phyloP scores from a whole-genome alignment of 2,888 invertebrate genomes.

The Dynastes maya region DNA sequence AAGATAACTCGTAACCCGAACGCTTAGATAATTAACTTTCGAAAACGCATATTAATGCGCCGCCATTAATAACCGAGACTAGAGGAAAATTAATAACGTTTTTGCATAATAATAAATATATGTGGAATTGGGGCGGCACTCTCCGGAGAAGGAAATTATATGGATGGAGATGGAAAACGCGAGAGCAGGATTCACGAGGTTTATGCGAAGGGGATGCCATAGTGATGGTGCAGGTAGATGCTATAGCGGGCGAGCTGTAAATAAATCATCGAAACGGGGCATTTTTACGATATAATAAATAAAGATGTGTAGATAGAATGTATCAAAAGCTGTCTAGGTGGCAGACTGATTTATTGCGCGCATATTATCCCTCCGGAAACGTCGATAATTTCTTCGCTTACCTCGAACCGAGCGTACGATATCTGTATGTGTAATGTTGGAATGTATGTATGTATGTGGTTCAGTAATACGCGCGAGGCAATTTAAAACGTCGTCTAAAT shows the following conservation, averaged over 20 bases:
- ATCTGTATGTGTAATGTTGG: conserved; percentile 3
- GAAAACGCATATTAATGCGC: conserved; percentile 38
- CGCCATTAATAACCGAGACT: conserved; percentile 39
- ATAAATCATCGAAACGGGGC: conserved; percentile 47
- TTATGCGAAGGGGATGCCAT: conserved; percentile 36
- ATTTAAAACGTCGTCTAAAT: conserved; percentile 37
- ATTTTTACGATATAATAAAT: conserved; percentile 51
- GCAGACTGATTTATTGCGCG: conserved; percentile 48
- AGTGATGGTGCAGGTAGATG: conserved; percentile 46
- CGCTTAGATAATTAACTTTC: conserved; percentile 41
- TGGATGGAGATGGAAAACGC: conserved; percentile 28
- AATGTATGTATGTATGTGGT: conserved; percentile 26
- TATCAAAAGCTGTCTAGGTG: conserved; percentile 45
- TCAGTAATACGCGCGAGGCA: conserved; percentile 31
- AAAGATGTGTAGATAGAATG: conserved; percentile 51
- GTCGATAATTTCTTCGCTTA: conserved; percentile 47
- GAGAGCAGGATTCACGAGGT: conserved; percentile 30
- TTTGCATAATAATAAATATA: conserved; percentile 46
- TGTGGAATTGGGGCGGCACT: conserved; percentile 44
- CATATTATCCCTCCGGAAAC: conserved; percentile 47
- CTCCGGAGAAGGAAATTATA: conserved; percentile 39
- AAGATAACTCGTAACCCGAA: background rate
- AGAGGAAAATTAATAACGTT: conserved; percentile 46
- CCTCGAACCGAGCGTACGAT: conserved; percentile 28
- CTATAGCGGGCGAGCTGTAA: conserved; percentile 27